A percentile compares a stretch with the other conserved stretches of the same genome.
These are phyloP conservation scores for Okamejei kenojei DNA, from an alignment of 2,797 vertebrate species.

Conservation along the genomic window DNA sequence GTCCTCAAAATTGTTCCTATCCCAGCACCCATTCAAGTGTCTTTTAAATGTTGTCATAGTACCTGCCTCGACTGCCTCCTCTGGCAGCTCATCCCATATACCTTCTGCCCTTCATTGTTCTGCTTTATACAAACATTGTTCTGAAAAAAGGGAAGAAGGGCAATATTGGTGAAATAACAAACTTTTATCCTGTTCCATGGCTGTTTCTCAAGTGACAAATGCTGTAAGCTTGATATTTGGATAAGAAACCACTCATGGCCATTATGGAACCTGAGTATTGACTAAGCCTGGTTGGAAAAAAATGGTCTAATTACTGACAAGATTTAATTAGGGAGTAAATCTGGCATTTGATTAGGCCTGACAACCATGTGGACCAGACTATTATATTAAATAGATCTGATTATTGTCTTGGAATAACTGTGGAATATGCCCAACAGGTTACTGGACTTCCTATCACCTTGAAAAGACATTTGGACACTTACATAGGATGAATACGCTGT, in stretches of 20 bases:
- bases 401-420: background rate
- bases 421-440: background rate
- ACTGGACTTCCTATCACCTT: background rate
- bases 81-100: too few relatives aligned
- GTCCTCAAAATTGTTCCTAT: too few relatives aligned
- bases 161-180: background rate
- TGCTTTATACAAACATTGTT: background rate
- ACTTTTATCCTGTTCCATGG: background rate
- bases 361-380: background rate
- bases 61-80: too few relatives aligned
- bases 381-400: background rate
- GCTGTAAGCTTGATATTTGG: background rate
- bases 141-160: background rate
- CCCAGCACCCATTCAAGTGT: too few relatives aligned
- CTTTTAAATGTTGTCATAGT: too few relatives aligned
- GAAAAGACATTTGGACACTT: too few relatives aligned
- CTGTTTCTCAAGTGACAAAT: background rate
- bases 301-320: too few relatives aligned
- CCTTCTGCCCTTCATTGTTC: too few relatives aligned
- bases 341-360: background rate
- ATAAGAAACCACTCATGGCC: background rate
- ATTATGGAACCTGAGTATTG: background rate
- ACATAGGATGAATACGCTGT: too few relatives aligned
- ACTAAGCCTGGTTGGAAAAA: background rate
- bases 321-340: too few relatives aligned